These are phyloP conservation scores for Tetragnatha montana DNA, from an alignment of 2,888 invertebrate genomes.

Conservation along the genomic window DNA sequence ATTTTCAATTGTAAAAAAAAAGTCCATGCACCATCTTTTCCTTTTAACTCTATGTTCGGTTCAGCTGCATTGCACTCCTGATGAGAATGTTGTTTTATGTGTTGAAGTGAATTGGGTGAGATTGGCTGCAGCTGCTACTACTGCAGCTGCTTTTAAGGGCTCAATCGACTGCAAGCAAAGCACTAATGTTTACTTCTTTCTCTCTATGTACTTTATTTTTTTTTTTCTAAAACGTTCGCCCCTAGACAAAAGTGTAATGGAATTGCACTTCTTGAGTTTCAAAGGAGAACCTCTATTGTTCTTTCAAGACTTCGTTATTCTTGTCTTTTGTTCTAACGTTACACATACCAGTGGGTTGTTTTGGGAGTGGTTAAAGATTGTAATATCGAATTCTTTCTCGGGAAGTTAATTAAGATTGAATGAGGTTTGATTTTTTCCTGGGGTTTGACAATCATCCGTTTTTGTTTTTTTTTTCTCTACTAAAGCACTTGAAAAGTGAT, in stretches of 20 bases:
- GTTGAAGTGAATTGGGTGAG: constrained; percentile 58
- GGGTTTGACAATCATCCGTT: neutral
- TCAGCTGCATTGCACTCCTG: constrained; percentile 35
- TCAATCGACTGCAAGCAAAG: constrained; percentile 43
- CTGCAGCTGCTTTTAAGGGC: constrained; percentile 35
- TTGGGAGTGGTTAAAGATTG: neutral
- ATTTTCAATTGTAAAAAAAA: neutral
- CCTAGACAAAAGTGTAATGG: constrained; percentile 49
- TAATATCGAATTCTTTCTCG: neutral
- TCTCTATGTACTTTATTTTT: constrained; percentile 18
- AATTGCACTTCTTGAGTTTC: constrained; percentile 50
- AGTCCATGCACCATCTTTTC: no score
- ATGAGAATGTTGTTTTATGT: constrained; percentile 60
- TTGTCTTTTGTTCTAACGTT: neutral
- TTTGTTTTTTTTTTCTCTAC: neutral
- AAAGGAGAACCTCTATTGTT: neutral
- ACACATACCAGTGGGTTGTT: neutral
- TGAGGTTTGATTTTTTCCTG: neutral
- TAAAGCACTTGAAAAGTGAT: neutral
- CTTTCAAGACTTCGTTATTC: neutral
- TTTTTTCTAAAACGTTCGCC: constrained; percentile 3
- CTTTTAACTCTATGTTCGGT: neutral
- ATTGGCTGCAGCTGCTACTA: constrained; percentile 48
- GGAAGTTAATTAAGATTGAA: constrained; percentile 32
- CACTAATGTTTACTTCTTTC: constrained; percentile 33